These are phyloP conservation scores for Acromyrmex echinatior DNA, from an alignment of 1,140 invertebrate species.

Conservation along the genomic window DNA sequence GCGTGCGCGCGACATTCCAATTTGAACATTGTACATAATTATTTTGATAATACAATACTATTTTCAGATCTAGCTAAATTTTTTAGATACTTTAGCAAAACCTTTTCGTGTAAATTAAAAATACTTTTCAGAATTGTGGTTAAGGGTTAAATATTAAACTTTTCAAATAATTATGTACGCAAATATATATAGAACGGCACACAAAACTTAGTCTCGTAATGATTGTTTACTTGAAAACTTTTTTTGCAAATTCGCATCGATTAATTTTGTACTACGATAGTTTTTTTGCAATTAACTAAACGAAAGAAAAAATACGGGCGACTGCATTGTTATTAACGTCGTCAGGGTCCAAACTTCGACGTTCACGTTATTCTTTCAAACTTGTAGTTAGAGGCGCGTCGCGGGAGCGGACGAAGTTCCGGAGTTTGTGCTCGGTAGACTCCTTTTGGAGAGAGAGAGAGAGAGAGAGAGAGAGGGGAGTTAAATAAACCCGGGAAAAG, in stretches of 20 bases:
- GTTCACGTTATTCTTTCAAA: conserved; percentile 56
- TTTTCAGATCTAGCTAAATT: too few species aligned
- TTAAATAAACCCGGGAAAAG: conserved; percentile 66
- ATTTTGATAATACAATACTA: too few species aligned
- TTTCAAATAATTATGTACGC: background rate
- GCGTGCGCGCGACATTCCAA: too few species aligned
- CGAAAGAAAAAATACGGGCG: conserved; percentile 6
- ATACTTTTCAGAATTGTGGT: too few species aligned
- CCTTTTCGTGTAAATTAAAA: too few species aligned
- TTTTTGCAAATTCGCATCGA: background rate
- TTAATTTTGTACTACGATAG: conserved; percentile 7
- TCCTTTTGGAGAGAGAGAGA: background rate
- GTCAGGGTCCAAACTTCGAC: conserved; percentile 60
- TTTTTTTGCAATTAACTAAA: background rate
- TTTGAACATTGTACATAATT: too few species aligned
- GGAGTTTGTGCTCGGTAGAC: conserved; percentile 30
- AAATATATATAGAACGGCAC: background rate
- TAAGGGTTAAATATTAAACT: too few species aligned
- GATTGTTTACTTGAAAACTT: too few species aligned
- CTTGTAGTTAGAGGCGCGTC: conserved; percentile 14
- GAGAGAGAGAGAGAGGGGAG: background rate
- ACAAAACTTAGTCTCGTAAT: too few species aligned
- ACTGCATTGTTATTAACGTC: conserved; percentile 67
- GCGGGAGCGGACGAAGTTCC: conserved; percentile 32
- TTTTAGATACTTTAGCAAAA: too few species aligned